phyloP scores from a whole-genome alignment of 2,797 vertebrate genomes.

The Acanthurus tractus region DNA sequence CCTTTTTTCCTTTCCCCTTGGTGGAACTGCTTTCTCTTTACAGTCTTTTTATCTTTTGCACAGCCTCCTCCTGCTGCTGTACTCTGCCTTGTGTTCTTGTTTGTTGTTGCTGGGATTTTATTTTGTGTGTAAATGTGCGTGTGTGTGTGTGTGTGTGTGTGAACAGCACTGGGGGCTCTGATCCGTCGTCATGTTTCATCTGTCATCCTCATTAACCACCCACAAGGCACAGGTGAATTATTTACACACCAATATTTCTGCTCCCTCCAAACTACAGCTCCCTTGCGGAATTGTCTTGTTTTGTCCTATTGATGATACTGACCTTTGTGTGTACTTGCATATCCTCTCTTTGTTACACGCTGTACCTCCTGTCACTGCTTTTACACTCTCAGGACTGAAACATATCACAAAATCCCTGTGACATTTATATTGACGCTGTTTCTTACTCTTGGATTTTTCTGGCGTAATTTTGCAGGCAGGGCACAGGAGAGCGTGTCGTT shows the following conservation, averaged over 20 bases:
- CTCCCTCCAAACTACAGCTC: constrained; percentile 22
- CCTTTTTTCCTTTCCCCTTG: constrained; percentile 29
- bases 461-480: constrained; percentile 59
- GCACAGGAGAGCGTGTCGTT: constrained; percentile 49
- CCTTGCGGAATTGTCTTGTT: constrained; percentile 23
- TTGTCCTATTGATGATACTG: constrained; percentile 49
- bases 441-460: constrained; percentile 47
- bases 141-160: constrained; percentile 22
- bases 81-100: constrained; percentile 27
- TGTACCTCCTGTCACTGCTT: background rate
- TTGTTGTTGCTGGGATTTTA: constrained; percentile 27
- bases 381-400: constrained; percentile 7
- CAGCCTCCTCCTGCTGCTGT: background rate
- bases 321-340: constrained; percentile 61
- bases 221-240: constrained; percentile 69
- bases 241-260: constrained; percentile 45
- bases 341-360: constrained; percentile 18
- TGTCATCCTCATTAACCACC: constrained; percentile 75
- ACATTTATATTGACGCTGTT: constrained; percentile 54
- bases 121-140: constrained; percentile 21
- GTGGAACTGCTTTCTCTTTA: constrained; percentile 26
- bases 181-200: constrained; percentile 67
- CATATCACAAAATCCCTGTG: constrained; percentile 48
- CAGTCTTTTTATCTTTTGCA: constrained; percentile 6
- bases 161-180: constrained; percentile 41